Conservation (phyloP, 2,113 vertebrate species). For the Nyctereutes procyonoides region DNA sequence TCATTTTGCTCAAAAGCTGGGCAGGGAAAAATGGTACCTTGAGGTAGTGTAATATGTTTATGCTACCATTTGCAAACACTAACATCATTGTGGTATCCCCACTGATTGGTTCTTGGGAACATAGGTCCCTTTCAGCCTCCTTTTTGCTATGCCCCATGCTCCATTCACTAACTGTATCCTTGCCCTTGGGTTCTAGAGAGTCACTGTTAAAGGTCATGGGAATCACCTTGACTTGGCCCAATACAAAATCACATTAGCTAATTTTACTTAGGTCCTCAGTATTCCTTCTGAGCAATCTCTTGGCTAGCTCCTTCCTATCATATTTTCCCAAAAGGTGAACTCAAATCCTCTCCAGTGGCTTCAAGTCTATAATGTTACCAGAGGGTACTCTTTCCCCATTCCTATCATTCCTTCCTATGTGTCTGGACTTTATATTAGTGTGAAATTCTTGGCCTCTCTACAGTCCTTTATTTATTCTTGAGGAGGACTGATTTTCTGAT, state of each 20-base stretch:
- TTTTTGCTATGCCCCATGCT: neutral
- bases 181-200: neutral
- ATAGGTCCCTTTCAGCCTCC: neutral
- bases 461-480: neutral
- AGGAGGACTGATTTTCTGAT: neutral
- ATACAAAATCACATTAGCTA: neutral
- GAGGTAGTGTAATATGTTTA: neutral
- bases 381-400: neutral
- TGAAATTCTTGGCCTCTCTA: neutral
- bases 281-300: neutral
- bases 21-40: neutral
- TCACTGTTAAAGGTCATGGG: neutral
- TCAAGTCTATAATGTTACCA: neutral
- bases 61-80: neutral
- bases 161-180: neutral
- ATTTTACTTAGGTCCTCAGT: neutral
- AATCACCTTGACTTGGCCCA: neutral
- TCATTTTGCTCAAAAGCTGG: neutral
- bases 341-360: neutral
- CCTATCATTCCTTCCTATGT: neutral
- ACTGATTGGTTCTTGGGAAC: neutral
- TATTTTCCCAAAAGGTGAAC: neutral
- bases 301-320: neutral
- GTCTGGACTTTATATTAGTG: neutral
- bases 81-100: neutral